Conservation (phyloP, 2,888 invertebrate species). For the Liodrosophila aerea region DNA sequence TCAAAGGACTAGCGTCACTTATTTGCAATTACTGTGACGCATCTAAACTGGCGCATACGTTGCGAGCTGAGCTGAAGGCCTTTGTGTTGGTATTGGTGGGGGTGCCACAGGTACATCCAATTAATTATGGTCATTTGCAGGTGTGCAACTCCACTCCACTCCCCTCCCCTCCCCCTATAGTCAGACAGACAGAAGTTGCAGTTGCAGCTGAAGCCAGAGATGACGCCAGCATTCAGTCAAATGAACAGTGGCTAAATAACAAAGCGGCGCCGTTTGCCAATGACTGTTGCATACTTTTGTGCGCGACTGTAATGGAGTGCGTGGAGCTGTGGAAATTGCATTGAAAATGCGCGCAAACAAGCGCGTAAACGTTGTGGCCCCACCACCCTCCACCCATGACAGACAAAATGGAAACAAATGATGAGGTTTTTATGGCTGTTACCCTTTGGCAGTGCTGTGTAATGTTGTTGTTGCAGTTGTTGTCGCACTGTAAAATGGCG, state of each 20-base stretch:
- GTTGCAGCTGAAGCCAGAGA: constrained; percentile 10
- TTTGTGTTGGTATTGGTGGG: constrained; percentile 6
- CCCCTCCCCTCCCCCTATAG: background rate
- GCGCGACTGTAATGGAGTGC: constrained; percentile 42
- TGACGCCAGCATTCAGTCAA: constrained; percentile 22
- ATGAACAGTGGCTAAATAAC: constrained; percentile 60
- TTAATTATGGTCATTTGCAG: constrained; percentile 77
- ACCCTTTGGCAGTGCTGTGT: background rate
- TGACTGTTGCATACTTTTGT: constrained; percentile 65
- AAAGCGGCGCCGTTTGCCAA: constrained; percentile 53
- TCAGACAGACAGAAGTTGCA: background rate
- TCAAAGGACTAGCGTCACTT: background rate
- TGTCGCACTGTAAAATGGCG: constrained; percentile 59
- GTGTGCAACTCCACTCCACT: constrained; percentile 37
- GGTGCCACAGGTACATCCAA: constrained; percentile 67
- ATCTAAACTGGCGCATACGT: constrained; percentile 56
- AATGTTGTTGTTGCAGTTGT: constrained; percentile 35
- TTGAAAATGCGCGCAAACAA: constrained; percentile 66
- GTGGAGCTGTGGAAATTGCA: constrained; percentile 33
- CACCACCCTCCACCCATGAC: no score
- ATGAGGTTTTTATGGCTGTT: constrained; percentile 54
- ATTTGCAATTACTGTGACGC: constrained; percentile 14
- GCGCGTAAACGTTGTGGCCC: constrained; percentile 56
- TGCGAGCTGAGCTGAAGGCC: constrained; percentile 39
- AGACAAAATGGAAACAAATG: constrained; percentile 73